Percentiles rank a stretch among this genome's conserved stretches.
These are phyloP conservation scores for Galerucella calmariensis DNA, from an alignment of 2,888 invertebrate species.

Conservation along the genomic window DNA sequence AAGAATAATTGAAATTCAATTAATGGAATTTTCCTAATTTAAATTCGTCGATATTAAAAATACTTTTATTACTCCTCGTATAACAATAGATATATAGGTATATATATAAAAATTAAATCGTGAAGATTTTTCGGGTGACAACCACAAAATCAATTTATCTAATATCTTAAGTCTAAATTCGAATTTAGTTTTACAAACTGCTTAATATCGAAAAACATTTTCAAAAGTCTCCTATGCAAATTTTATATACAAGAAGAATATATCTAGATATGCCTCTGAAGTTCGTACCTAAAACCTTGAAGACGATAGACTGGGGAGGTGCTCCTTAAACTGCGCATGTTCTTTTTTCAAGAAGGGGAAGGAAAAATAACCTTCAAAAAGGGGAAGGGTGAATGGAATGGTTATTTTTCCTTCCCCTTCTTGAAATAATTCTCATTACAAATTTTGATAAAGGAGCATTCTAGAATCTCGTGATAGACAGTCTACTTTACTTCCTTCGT, in stretches of 20 bases:
- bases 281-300: no score
- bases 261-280: background rate
- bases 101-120: constrained; percentile 49
- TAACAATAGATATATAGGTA: constrained; percentile 47
- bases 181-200: constrained; percentile 17
- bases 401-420: no score
- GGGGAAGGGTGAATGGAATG: no score
- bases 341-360: no score
- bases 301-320: no score
- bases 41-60: constrained; percentile 39
- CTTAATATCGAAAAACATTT: constrained; percentile 3
- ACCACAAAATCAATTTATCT: constrained; percentile 48
- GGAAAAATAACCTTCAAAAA: no score
- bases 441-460: no score
- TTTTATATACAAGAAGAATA: constrained; percentile 43
- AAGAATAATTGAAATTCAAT: background rate
- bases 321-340: no score
- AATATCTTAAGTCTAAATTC: constrained; percentile 34
- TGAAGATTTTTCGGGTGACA: constrained; percentile 46
- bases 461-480: no score
- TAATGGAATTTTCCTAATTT: constrained; percentile 20
- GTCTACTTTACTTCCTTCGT: no score
- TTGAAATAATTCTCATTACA: no score
- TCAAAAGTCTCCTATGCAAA: constrained; percentile 39
- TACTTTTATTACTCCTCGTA: constrained; percentile 44